Evolutionary conservation across 2,113 vertebrate species (phyloP).

Genomic region (Megalops atlanticus): DNA sequence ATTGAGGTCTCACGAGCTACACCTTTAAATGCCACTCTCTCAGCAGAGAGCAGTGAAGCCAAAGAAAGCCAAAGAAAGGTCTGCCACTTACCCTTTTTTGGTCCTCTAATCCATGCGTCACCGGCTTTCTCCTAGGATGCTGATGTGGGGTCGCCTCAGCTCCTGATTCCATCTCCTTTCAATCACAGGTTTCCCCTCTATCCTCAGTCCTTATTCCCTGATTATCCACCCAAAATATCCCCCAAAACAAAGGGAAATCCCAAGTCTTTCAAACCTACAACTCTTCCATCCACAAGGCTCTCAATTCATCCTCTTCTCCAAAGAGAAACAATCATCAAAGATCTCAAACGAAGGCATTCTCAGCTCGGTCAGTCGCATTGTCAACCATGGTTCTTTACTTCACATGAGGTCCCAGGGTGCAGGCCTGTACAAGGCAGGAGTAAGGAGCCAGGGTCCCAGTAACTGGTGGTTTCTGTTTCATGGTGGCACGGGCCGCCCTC

Average conservation of each 20-base stretch:
- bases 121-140: slow-evolving; percentile 83
- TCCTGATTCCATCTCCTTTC: slow-evolving; percentile 86
- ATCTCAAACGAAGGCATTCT: slow-evolving; percentile 39
- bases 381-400: slow-evolving; percentile 43
- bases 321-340: slow-evolving; percentile 32
- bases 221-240: slow-evolving; percentile 43
- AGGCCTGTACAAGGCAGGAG: slow-evolving; percentile 49
- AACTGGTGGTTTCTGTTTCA: slow-evolving; percentile 61
- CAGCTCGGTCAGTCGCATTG: slow-evolving; percentile 37
- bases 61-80: slow-evolving; percentile 24
- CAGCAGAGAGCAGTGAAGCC: slow-evolving; percentile 40
- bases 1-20: background rate
- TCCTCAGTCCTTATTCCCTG: slow-evolving; percentile 41
- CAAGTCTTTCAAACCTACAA: slow-evolving; percentile 52
- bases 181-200: slow-evolving; percentile 47
- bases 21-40: background rate
- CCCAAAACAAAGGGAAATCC: slow-evolving; percentile 34
- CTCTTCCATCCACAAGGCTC: slow-evolving; percentile 37
- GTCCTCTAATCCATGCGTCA: slow-evolving; percentile 91
- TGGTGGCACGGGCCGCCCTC: slow-evolving; percentile 64
- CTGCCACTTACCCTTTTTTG: slow-evolving; percentile 90
- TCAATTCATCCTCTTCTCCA: slow-evolving; percentile 56
- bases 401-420: slow-evolving; percentile 59
- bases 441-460: slow-evolving; percentile 59
- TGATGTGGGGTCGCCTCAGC: slow-evolving; percentile 83